Evolutionary conservation across 2,113 vertebrate species (phyloP).

Genomic region (Jaculus jaculus): DNA sequence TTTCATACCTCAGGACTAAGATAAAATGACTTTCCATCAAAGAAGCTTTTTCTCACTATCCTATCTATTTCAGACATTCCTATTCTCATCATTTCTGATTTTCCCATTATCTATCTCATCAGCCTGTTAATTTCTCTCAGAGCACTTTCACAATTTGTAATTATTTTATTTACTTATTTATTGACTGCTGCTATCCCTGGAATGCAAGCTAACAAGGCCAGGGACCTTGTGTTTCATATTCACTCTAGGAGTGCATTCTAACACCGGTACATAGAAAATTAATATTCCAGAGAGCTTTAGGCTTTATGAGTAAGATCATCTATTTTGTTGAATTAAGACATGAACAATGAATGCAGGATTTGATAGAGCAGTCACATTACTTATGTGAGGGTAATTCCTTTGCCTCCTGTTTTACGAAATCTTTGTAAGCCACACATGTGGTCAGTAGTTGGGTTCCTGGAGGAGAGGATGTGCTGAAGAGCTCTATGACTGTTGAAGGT

Average conservation of each 20-base stretch:
- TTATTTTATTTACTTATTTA: slow-evolving; percentile 51
- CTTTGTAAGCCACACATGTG: background rate
- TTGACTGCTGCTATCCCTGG: background rate
- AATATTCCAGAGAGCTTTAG: slow-evolving; percentile 19
- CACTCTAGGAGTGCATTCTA: background rate
- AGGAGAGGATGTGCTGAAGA: background rate
- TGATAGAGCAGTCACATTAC: background rate
- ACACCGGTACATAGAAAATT: slow-evolving; percentile 14
- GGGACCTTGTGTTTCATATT: slow-evolving; percentile 10
- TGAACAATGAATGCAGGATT: background rate
- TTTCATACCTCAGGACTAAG: background rate
- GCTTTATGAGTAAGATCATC: slow-evolving; percentile 43
- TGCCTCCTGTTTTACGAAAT: background rate
- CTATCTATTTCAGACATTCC: background rate
- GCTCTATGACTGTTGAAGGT: background rate
- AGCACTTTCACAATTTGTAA: background rate
- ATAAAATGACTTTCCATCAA: background rate
- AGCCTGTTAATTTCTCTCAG: slow-evolving; percentile 18
- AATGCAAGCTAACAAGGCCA: background rate
- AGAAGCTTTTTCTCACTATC: background rate
- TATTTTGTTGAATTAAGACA: slow-evolving; percentile 24
- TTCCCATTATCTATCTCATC: slow-evolving; percentile 16
- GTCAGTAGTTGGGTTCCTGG: background rate
- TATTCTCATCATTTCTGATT: background rate
- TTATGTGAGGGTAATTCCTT: background rate